A percentile compares a stretch with the other conserved stretches of the same genome.
Evolutionary conservation across 2,888 invertebrate species (phyloP).

Genomic region (Lordiphosa fenestrarum): DNA sequence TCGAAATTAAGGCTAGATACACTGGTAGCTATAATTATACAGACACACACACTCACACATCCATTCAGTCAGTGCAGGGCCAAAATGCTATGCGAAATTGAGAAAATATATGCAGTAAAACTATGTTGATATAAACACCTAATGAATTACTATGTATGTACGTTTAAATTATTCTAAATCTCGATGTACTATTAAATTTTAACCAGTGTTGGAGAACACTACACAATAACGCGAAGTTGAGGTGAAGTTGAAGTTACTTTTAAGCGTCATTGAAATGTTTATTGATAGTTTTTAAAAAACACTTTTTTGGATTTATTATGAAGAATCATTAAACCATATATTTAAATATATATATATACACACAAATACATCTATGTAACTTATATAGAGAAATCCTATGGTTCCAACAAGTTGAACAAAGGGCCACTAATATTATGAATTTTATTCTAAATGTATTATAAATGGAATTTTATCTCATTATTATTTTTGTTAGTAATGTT

Average conservation of each 20-base stretch:
- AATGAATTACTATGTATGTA: conserved; percentile 46
- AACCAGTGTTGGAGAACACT: conserved; percentile 42
- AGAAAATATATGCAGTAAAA: conserved; percentile 16
- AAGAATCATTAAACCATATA: conserved; percentile 23
- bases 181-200: conserved; percentile 75
- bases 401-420: conserved; percentile 42
- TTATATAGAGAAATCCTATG: conserved; percentile 42
- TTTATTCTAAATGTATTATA: conserved; percentile 71
- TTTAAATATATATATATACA: conserved; percentile 9
- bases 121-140: conserved; percentile 18
- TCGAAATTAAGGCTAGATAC: conserved; percentile 30
- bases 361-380: conserved; percentile 30
- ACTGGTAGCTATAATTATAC: conserved; percentile 53
- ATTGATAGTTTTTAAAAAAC: conserved; percentile 58
- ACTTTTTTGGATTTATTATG: conserved; percentile 52
- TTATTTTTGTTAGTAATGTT: conserved; percentile 78
- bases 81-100: conserved; percentile 31
- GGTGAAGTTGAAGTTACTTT: conserved; percentile 51
- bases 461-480: conserved; percentile 47
- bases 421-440: conserved; percentile 55
- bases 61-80: conserved; percentile 42
- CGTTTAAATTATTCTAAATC: conserved; percentile 70
- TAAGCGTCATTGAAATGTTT: conserved; percentile 40
- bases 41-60: conserved; percentile 31
- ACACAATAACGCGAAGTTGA: conserved; percentile 29